A percentile compares a stretch with the other conserved stretches of the same genome.
These are phyloP conservation scores for Euthynnus affinis DNA, from an alignment of 2,797 vertebrate genomes.

Conservation along the genomic window DNA sequence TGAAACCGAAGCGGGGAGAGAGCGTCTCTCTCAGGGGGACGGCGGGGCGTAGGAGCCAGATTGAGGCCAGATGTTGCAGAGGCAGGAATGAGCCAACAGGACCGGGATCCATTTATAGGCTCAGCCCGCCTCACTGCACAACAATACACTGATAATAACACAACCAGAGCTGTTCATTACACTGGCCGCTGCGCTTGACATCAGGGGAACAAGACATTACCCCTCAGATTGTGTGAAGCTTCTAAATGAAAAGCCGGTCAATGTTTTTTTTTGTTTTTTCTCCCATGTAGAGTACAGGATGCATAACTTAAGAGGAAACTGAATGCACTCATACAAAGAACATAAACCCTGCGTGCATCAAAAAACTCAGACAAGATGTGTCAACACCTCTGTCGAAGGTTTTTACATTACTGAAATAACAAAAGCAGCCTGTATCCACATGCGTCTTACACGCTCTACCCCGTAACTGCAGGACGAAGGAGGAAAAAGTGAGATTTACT, in stretches of 20 bases:
- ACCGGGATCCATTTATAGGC: conserved; percentile 70
- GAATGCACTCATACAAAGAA: no score
- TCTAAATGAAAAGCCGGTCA: background rate
- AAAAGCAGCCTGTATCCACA: no score
- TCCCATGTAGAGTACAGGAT: no score
- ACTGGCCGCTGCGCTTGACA: background rate
- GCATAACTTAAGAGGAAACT: no score
- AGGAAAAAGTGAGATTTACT: background rate
- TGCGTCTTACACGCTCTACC: no score
- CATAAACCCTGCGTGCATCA: no score
- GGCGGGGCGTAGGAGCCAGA: conserved; percentile 66
- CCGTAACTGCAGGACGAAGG: no score
- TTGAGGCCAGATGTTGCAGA: conserved; percentile 84
- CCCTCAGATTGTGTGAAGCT: background rate
- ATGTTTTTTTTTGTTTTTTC: no score
- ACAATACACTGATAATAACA: conserved; percentile 36
- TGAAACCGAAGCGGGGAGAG: conserved; percentile 74
- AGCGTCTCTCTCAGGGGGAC: conserved; percentile 60
- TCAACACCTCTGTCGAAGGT: no score
- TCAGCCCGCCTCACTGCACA: conserved; percentile 20
- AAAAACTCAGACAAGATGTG: no score
- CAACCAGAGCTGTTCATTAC: background rate
- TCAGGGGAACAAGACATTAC: background rate
- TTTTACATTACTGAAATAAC: no score
- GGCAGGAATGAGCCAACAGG: conserved; percentile 56